Conservation (phyloP, 2,113 vertebrate species). For the Mesoclemmys tuberculata region DNA sequence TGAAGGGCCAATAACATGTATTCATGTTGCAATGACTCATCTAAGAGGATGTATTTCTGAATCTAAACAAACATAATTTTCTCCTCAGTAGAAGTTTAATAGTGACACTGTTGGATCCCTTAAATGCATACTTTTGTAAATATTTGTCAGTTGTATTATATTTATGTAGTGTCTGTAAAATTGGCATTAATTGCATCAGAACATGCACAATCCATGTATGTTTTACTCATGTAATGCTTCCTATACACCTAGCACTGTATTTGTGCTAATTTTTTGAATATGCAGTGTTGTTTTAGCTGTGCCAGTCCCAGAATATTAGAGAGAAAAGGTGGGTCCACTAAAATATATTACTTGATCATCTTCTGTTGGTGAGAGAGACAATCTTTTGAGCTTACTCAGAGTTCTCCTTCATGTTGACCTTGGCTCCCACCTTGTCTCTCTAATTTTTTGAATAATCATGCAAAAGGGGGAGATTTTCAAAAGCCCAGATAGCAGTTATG, state of each 20-base stretch:
- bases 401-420: too few relatives aligned
- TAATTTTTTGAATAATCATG: too few relatives aligned
- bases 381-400: too few relatives aligned
- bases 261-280: neutral
- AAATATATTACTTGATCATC: too few relatives aligned
- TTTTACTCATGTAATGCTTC: neutral
- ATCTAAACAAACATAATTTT: neutral
- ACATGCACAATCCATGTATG: neutral
- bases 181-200: neutral
- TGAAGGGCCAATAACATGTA: neutral
- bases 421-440: too few relatives aligned
- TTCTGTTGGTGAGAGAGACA: too few relatives aligned
- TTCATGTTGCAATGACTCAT: neutral
- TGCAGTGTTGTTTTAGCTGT: neutral
- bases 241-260: neutral
- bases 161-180: neutral
- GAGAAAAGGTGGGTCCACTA: too few relatives aligned
- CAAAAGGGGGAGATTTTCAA: too few relatives aligned
- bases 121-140: neutral
- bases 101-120: neutral
- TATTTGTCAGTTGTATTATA: neutral
- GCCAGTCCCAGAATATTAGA: neutral
- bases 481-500: neutral
- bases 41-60: rapidly evolving
- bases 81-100: neutral